Base-by-base conservation (phyloP, 2,888 invertebrate genomes). In the Tachystola acroxantha region DNA sequence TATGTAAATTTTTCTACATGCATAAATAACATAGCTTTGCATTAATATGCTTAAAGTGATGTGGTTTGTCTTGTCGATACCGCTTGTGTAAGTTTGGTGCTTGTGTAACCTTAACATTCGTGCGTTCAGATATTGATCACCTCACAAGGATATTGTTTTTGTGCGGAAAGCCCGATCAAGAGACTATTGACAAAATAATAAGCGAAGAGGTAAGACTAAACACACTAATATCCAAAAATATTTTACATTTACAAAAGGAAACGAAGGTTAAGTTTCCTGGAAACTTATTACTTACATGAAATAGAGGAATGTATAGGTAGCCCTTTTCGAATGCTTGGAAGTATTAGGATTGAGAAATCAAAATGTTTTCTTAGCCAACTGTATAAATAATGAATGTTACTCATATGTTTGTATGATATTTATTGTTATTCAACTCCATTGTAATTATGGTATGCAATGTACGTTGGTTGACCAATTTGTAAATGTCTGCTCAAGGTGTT, bases 131-230 rank as follows among this genome's bases (percentile, higher is more conserved):
- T 90, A 94, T 96, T 88, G 95, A 96, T 82, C 96, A 95, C 81
- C 90, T 96, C 88, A 94, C 93, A 62, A 91, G 94, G 82, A 96
- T 96, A 71, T 91, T 96, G 89, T 91, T 92, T 70, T 88, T 96
- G 64, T 94, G 95, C 78, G 96, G 96, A 51, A 95, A 93, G 50
- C 96, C 96, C 48, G 91, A 91, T 65, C 91, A 92, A 70, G 94
- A 94, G 68, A 91, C 95, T 50, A 88, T 95, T 81, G 90, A 90
- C 79, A 95, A 95, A 90, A 95, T 96, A 77, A 93, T 92, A 72
- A 95, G 95, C 67, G 91, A 93, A 81, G 95, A 95, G 93, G 95
- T 95, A 91, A 90, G 88, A 41, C n/a, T n/a, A n/a, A n/a, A n/a
- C n/a, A 45, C 33, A 32, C 20, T 20, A 11, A 20, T 11, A 11